Evolutionary conservation across 2,797 vertebrate species (phyloP).

Genomic region (Acridotheres tristis): DNA sequence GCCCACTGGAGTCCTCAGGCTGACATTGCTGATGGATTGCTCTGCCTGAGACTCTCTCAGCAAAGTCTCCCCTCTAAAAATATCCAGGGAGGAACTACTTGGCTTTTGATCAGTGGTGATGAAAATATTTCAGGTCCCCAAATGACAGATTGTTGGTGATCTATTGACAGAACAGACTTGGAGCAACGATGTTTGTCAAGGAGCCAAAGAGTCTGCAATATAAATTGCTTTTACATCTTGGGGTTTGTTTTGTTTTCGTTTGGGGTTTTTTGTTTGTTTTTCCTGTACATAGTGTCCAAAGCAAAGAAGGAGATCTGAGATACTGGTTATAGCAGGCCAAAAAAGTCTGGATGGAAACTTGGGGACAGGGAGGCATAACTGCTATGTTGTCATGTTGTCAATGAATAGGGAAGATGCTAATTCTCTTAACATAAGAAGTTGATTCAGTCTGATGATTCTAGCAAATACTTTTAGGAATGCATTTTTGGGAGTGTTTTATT

Average conservation of each 20-base stretch:
- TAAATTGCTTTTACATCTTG: neutral
- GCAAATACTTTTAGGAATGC: neutral
- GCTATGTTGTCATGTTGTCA: neutral
- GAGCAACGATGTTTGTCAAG: neutral
- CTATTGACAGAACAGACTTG: conserved; percentile 4
- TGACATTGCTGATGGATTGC: neutral
- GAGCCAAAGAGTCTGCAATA: neutral
- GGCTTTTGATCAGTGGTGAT: conserved; percentile 6
- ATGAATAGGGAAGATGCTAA: neutral
- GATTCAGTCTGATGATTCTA: neutral
- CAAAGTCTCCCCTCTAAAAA: neutral
- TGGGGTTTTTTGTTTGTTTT: neutral
- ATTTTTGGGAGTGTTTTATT: neutral
- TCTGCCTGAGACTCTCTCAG: neutral
- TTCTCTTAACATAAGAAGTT: neutral
- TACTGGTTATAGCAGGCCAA: neutral
- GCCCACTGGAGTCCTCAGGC: neutral
- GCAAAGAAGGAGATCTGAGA: neutral
- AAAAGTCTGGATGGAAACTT: neutral
- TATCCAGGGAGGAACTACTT: neutral
- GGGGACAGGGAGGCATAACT: neutral
- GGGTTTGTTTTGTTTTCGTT: neutral
- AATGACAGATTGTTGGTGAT: neutral
- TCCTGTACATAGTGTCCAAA: neutral
- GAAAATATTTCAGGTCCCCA: neutral